Base-by-base conservation (phyloP, 2,888 invertebrate species). In the Erebia palarica region DNA sequence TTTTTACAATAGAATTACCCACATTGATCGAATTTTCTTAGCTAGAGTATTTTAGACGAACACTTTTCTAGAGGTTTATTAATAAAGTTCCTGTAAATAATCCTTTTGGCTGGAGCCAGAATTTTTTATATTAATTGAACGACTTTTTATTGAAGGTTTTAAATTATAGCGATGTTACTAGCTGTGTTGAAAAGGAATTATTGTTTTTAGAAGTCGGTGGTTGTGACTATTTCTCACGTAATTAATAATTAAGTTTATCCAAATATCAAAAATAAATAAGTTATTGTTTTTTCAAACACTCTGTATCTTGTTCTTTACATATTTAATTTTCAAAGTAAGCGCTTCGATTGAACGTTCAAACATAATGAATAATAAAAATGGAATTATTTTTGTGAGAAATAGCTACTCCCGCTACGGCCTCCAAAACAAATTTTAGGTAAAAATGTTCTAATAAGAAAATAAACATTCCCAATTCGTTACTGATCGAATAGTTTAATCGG, bases 381-480 rank as follows among this genome's bases (percentile, higher is more conserved):
- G 44, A 47, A 3, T 11, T 3, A 47, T 21, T 1, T 49, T 14
- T 49, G 13, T 55, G 53, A 47, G 49, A 60, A 68, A 60, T n/a
- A 8, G n/a, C 49, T 69, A 14, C 21, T 27, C 36, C 14, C 42
- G 14, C 21, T n/a, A 57, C 44, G 18, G 21, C n/a, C 47, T 53
- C 51, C 21, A 36, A 61, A 68, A 68, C 51, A 65, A 51, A 44
- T 49, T 42, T 59, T 66, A 65, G 69, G 69, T 59, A 16, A 60
- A 44, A 71, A 75, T 68, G 4, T 16, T 72, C 73, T 76, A 74
- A 57, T 75, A 72, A 71, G 73, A 70, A 75, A 74, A 70, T 82
- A 79, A 81, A 87, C 88, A 88, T 88, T 88, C 88, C 88, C 87
- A 87, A 80, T 85, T 83, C 81, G 79, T 82, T 79, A 83, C 78